Evolutionary conservation across 2,113 vertebrate genomes (phyloP).

Genomic region (Myotis lucifugus): DNA sequence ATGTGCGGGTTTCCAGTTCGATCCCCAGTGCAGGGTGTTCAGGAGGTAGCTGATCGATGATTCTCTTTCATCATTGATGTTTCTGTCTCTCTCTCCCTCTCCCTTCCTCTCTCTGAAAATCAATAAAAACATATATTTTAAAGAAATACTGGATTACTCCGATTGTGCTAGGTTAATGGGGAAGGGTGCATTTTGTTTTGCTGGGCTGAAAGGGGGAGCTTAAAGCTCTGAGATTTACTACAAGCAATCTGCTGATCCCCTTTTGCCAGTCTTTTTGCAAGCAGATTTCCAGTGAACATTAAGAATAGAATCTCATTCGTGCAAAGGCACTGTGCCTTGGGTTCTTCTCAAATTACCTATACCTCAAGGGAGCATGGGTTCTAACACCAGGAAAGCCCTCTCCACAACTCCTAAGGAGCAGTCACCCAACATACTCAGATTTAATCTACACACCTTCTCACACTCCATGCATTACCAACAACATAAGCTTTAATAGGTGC

Average conservation of each 20-base stretch:
- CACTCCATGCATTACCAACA: neutral
- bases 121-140: too few relatives aligned
- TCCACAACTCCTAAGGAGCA: neutral
- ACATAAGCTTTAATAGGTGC: slow-evolving; percentile 24
- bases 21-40: too few relatives aligned
- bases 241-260: neutral
- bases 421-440: slow-evolving; percentile 9
- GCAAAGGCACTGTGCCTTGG: slow-evolving; percentile 28
- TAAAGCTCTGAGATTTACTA: slow-evolving; percentile 23
- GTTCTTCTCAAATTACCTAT: slow-evolving; percentile 21
- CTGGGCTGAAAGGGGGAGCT: neutral
- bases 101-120: too few relatives aligned
- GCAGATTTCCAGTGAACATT: slow-evolving; percentile 11
- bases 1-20: too few relatives aligned
- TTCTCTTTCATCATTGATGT: too few relatives aligned
- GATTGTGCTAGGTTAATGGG: slow-evolving; percentile 9
- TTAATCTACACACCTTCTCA: slow-evolving; percentile 22
- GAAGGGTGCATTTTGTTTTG: neutral
- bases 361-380: neutral
- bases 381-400: neutral
- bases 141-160: neutral
- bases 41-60: too few relatives aligned
- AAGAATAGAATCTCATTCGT: slow-evolving; percentile 16
- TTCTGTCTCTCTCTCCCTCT: too few relatives aligned
- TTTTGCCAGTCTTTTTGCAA: slow-evolving; percentile 46